Base-by-base conservation (phyloP, 2,888 invertebrate genomes). In the Theodoxus fluviatilis region DNA sequence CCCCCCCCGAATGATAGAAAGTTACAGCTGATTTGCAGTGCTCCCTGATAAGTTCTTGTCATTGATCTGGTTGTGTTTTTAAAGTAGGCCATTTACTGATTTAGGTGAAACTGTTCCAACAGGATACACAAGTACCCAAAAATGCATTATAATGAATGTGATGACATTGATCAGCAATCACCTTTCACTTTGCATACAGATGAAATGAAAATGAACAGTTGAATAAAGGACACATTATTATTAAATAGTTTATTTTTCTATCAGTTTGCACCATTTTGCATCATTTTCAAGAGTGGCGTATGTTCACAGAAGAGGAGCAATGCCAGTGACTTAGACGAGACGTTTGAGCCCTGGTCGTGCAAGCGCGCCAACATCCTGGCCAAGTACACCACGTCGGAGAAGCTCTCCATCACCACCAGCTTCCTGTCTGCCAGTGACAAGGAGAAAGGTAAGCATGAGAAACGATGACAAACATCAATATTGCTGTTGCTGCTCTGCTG, bases 331-430 rank as follows among this genome's bases (percentile, higher is more conserved):
- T 67, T 81, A 49, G 82, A 83, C 76, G 83, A 83, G 6, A 79
- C 81, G 3, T 85, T 92, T 75, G 92, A 93, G 83, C 92, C 93
- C 18, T 98, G 98, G 98, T 90, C 90, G 75, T 87, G 90, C 0
- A 92, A 92, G 80, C 92, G 93, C 76, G 85, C 91, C 61, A 89
- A 90, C n/a, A 96, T 98, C 83, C 90, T 98, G 15, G 92, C 91
- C 78, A 94, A 94, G 87, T 98, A 93, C 82, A 97, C 95, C 40
- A 98, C 98, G 68, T 94, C 94, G 15, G 96, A 97, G 87, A 96
- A 95, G 85, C 88, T 98, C 37, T 94, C 94, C 0, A 94, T 97
- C 76, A 91, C 94, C 1, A 95, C 95, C 55, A 96, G 95, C 85
- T 95, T 94, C 84, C 88, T 95, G 4, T 81, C 83, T 18, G 77